These are phyloP conservation scores for Acleris laterana DNA, from an alignment of 2,888 invertebrate species.

Conservation along the genomic window DNA sequence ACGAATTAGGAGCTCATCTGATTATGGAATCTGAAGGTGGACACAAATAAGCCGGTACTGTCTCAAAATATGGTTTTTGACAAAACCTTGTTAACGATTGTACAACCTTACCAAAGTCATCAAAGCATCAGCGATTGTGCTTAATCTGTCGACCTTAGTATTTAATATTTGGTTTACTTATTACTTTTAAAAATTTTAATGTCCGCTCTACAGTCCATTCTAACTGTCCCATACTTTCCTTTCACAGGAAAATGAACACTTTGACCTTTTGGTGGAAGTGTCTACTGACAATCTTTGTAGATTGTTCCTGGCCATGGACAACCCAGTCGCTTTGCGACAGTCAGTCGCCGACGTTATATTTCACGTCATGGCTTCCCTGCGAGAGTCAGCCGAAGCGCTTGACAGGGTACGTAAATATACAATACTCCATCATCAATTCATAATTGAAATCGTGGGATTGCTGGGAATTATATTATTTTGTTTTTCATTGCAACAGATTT, in stretches of 20 bases:
- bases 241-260: slow-evolving; percentile 78
- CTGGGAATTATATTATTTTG: slow-evolving; percentile 14
- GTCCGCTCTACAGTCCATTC: no score
- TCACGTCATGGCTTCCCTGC: slow-evolving; percentile 85
- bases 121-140: no score
- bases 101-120: no score
- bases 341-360: slow-evolving; percentile 86
- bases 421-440: background rate
- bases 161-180: no score
- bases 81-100: no score
- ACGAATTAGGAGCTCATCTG: no score
- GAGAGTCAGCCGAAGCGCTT: slow-evolving; percentile 85
- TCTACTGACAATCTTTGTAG: slow-evolving; percentile 85
- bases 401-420: slow-evolving; percentile 76
- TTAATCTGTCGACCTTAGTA: no score
- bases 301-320: slow-evolving; percentile 82
- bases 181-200: no score
- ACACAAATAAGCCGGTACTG: no score
- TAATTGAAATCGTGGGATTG: slow-evolving; percentile 10
- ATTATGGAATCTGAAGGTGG: no score
- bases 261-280: slow-evolving; percentile 84
- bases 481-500: slow-evolving; percentile 57
- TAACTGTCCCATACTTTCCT: background rate
- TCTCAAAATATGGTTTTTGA: no score
- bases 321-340: slow-evolving; percentile 80